These are phyloP conservation scores for Caenorhabditis latens DNA, from an alignment of 1,140 invertebrate species.

Conservation along the genomic window DNA sequence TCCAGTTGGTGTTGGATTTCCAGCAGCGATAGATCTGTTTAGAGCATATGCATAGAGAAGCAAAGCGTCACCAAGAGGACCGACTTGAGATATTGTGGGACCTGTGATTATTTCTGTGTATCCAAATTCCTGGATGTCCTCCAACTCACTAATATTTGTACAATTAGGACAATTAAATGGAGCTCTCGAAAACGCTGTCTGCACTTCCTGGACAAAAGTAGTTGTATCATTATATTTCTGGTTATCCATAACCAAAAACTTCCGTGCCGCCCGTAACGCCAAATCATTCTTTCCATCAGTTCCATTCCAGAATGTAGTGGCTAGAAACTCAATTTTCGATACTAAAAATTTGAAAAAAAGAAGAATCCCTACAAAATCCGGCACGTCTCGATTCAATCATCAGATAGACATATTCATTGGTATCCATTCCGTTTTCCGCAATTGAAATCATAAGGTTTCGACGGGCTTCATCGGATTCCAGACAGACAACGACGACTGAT, in stretches of 20 bases:
- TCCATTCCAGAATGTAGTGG: constrained; percentile 21
- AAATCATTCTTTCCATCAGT: constrained; percentile 53
- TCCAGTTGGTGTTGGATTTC: constrained; percentile 45
- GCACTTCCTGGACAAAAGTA: constrained; percentile 33
- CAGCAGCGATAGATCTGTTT: constrained; percentile 19
- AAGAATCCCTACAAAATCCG: constrained; percentile 39
- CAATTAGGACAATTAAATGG: constrained; percentile 59
- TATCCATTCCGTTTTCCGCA: constrained; percentile 63
- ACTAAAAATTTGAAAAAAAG: not conserved
- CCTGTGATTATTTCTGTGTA: not conserved
- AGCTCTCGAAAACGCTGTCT: constrained; percentile 18
- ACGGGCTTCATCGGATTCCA: constrained; percentile 60
- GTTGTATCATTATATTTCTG: constrained; percentile 53
- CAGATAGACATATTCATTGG: constrained; percentile 65
- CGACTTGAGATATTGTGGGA: constrained; percentile 57
- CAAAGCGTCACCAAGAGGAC: constrained; percentile 43
- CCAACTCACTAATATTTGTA: constrained; percentile 56
- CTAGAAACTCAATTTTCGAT: not conserved
- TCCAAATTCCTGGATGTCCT: not conserved
- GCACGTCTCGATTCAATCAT: constrained; percentile 43
- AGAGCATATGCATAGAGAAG: constrained; percentile 46
- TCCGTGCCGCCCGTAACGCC: constrained; percentile 21
- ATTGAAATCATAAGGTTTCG: constrained; percentile 65
- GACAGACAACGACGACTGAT: constrained; percentile 65
- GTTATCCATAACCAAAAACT: constrained; percentile 57